Conservation (phyloP, 1,140 invertebrate genomes). For the Drosophila gunungcola region DNA sequence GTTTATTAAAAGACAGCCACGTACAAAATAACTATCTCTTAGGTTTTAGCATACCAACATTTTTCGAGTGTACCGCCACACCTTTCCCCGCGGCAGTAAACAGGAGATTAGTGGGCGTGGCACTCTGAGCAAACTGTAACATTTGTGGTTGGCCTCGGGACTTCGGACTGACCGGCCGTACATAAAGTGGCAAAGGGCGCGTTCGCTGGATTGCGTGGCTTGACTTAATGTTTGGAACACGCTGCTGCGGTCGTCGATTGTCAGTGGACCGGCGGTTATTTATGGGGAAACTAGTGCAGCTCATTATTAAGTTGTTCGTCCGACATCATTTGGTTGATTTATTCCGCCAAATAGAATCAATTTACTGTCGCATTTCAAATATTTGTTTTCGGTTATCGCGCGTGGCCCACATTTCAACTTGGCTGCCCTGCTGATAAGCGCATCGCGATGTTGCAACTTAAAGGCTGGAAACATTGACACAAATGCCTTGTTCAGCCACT, state of each 20-base stretch:
- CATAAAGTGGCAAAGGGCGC: slow-evolving; percentile 55
- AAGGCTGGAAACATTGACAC: slow-evolving; percentile 49
- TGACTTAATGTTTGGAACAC: slow-evolving; percentile 41
- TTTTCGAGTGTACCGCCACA: slow-evolving; percentile 16
- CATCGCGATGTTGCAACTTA: slow-evolving; percentile 52
- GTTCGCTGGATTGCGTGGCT: slow-evolving; percentile 25
- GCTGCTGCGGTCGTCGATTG: slow-evolving; percentile 33
- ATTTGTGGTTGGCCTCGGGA: slow-evolving; percentile 63
- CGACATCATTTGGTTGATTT: slow-evolving; percentile 58
- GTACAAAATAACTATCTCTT: too few relatives aligned
- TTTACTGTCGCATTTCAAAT: slow-evolving; percentile 46
- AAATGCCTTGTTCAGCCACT: slow-evolving; percentile 64
- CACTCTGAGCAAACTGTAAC: slow-evolving; percentile 59
- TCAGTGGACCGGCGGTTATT: neutral
- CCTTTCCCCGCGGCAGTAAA: neutral
- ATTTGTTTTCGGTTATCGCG: slow-evolving; percentile 52
- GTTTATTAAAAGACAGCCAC: too few relatives aligned
- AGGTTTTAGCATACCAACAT: too few relatives aligned
- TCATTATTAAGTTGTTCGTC: slow-evolving; percentile 38
- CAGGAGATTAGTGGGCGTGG: slow-evolving; percentile 6
- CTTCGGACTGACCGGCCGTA: slow-evolving; percentile 1
- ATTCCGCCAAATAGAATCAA: slow-evolving; percentile 40
- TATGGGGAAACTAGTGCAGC: slow-evolving; percentile 11
- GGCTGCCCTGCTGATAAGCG: slow-evolving; percentile 40
- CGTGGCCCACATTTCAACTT: slow-evolving; percentile 54